Conservation (phyloP, 64 coral and sea anemone species). For the Porites lutea region DNA sequence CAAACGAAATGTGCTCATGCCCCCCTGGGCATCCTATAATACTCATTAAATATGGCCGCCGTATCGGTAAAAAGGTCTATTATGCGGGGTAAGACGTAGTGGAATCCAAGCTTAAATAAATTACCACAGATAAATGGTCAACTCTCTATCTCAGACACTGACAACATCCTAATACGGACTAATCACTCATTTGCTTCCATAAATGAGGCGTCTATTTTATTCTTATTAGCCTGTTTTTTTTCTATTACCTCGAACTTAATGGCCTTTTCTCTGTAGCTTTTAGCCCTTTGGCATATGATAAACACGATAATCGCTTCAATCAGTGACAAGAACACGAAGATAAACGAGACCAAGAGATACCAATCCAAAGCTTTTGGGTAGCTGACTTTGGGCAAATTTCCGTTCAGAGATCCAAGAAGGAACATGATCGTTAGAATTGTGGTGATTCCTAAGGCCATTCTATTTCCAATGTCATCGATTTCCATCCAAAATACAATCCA, state of each 20-base stretch:
- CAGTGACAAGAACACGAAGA: conserved; percentile 76
- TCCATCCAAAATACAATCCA: conserved; percentile 52
- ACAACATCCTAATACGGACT: too few species aligned
- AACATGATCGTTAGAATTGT: conserved; percentile 74
- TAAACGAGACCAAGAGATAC: conserved; percentile 77
- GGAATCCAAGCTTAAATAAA: too few species aligned
- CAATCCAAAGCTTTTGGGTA: conserved; percentile 81
- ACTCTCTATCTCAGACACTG: too few species aligned
- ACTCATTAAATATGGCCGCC: too few species aligned
- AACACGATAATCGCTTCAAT: conserved; percentile 60
- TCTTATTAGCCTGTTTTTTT: too few species aligned
- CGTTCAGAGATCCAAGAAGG: conserved; percentile 50
- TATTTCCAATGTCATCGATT: conserved; percentile 25
- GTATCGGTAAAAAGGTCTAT: too few species aligned
- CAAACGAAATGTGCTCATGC: too few species aligned
- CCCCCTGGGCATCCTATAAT: too few species aligned
- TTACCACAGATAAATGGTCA: too few species aligned
- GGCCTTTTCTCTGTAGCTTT: not conserved
- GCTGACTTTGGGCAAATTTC: conserved; percentile 62
- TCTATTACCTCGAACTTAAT: conserved; percentile 1
- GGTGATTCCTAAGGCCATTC: conserved; percentile 50
- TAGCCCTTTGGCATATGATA: not conserved
- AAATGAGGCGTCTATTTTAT: too few species aligned
- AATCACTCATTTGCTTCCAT: too few species aligned
- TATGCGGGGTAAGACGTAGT: too few species aligned